Base-by-base conservation (phyloP, 2,888 invertebrate genomes). In the Psylliodes chrysocephalus region DNA sequence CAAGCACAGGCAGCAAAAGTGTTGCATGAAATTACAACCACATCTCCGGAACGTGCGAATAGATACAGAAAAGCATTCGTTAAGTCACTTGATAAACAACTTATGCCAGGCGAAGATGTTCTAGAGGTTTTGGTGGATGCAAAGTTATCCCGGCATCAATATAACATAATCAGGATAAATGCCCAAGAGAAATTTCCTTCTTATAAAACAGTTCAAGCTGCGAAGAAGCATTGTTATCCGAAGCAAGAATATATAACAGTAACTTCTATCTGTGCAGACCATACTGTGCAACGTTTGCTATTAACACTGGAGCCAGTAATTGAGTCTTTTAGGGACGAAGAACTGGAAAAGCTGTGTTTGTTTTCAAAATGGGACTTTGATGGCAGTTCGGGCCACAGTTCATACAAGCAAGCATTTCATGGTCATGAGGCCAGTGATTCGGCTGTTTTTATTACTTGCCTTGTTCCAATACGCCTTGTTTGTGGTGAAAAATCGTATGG, bases 381-480 rank as follows among this genome's bases (percentile, higher is more conserved):
- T n/a, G n/a, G n/a, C n/a, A n/a, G n/a, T n/a, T n/a, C n/a, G n/a
- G n/a, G n/a, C n/a, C n/a, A n/a, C n/a, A n/a, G n/a, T n/a, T n/a
- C n/a, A n/a, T n/a, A n/a, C n/a, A n/a, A n/a, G n/a, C n/a, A n/a
- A n/a, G n/a, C n/a, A n/a, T n/a, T n/a, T n/a, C n/a, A n/a, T n/a
- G n/a, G n/a, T n/a, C n/a, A n/a, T 35, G 70, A 67, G 33, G 72
- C 67, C 35, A 67, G 62, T 61, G 73, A 75, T 71, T 64, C 73
- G 8, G 64, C 67, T 67, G 70, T 75, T 38, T 76, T 75, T 60
- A 67, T 73, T 38, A 74, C 72, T 14, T 73, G 69, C 40, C 30
- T 75, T 33, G 77, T 78, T 42, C 75, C 77, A 28, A 38, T 78
- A 44, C 70, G 72, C 22, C 63, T 78, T 69, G 63, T 60, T 71